Evolutionary conservation across 2,797 vertebrate species (phyloP).

Genomic region (Carcharodon carcharias): DNA sequence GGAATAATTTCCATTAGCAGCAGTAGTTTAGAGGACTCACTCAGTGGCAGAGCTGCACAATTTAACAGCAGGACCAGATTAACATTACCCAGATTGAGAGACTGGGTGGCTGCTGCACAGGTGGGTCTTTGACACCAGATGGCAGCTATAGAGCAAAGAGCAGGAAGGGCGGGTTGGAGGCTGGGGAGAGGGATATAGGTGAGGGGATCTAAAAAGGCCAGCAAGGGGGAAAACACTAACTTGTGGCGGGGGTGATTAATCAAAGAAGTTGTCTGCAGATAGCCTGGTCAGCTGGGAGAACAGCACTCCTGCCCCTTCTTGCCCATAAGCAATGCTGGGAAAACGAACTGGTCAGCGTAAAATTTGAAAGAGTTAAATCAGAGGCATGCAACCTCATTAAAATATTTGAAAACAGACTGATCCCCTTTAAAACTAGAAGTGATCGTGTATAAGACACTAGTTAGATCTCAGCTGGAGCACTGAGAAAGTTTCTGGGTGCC

Average conservation of each 20-base stretch:
- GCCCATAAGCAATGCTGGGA: neutral
- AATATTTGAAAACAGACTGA: neutral
- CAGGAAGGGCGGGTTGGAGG: neutral
- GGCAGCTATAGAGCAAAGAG: neutral
- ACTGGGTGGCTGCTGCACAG: too few relatives aligned
- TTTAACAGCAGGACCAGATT: neutral
- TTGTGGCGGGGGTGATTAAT: neutral
- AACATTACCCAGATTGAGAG: neutral
- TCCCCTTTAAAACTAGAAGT: neutral
- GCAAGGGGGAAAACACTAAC: too few relatives aligned
- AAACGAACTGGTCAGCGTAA: neutral
- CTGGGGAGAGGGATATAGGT: too few relatives aligned
- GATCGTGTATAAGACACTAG: too few relatives aligned
- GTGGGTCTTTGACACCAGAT: neutral
- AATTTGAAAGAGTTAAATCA: neutral
- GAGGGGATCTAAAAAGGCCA: neutral
- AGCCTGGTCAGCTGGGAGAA: neutral
- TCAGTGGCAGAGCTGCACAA: neutral
- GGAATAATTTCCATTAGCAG: neutral
- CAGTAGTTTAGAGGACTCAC: neutral
- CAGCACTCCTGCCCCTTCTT: neutral
- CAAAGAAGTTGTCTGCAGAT: neutral
- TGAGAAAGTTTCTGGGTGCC: too few relatives aligned
- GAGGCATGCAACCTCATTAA: neutral
- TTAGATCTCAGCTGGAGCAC: too few relatives aligned